These are phyloP conservation scores for Notodonta dromedarius DNA, from an alignment of 2,888 invertebrate species.

Conservation along the genomic window DNA sequence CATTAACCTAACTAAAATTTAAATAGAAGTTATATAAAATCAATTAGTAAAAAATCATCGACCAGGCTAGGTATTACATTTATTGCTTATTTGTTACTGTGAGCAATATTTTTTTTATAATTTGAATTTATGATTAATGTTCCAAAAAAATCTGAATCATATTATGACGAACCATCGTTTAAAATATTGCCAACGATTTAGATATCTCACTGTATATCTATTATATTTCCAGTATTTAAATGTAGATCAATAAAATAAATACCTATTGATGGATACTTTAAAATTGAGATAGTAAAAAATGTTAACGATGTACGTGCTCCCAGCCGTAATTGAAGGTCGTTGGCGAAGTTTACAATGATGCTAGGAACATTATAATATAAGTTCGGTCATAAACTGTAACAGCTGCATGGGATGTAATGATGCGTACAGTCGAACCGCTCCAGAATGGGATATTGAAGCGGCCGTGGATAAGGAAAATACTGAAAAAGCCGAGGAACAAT, in stretches of 20 bases:
- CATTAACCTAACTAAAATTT: too few species aligned
- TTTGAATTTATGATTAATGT: too few species aligned
- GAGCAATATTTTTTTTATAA: too few species aligned
- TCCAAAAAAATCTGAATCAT: too few species aligned
- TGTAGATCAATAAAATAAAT: background rate
- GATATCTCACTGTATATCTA: too few species aligned
- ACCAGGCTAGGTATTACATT: too few species aligned
- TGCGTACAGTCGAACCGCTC: conserved; percentile 58
- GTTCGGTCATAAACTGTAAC: conserved; percentile 77
- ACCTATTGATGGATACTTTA: background rate
- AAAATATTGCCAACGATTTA: too few species aligned
- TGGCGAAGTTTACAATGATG: conserved; percentile 68
- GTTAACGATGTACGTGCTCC: conserved; percentile 32
- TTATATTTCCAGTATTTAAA: background rate
- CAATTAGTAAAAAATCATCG: too few species aligned
- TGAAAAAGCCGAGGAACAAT: conserved; percentile 53
- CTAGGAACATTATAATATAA: conserved; percentile 73
- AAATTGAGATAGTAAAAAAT: conserved; percentile 20
- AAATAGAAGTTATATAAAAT: too few species aligned
- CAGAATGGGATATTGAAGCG: conserved; percentile 64
- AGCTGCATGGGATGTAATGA: conserved; percentile 74
- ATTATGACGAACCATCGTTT: too few species aligned
- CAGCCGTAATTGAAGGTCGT: conserved; percentile 54
- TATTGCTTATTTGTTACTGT: too few species aligned
- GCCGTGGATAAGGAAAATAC: conserved; percentile 57